A percentile compares a stretch with the other conserved stretches of the same genome.
Conservation (phyloP, 2,888 invertebrate species). For the Drosophila phalerata region DNA sequence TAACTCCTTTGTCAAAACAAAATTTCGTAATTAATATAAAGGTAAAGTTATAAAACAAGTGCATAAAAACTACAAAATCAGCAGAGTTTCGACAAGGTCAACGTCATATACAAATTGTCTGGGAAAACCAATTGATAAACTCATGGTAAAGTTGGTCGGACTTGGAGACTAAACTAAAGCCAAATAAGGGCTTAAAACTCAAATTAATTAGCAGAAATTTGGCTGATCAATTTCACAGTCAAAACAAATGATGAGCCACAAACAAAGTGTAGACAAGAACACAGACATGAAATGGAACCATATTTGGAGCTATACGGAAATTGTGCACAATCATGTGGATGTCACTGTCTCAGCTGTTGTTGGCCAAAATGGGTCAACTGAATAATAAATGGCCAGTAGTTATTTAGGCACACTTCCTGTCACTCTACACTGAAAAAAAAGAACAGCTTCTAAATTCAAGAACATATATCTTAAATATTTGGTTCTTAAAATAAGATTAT, state of each 20-base stretch:
- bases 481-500: no score
- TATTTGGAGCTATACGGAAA: slow-evolving; percentile 62
- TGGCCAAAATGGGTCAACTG: slow-evolving; percentile 19
- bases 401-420: slow-evolving; percentile 46
- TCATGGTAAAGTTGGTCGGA: no score
- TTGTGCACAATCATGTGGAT: slow-evolving; percentile 33
- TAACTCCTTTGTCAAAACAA: no score
- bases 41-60: no score
- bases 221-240: slow-evolving; percentile 25
- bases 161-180: not conserved
- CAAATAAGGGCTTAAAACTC: slow-evolving; percentile 46
- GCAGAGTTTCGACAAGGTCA: no score
- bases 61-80: no score
- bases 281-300: slow-evolving; percentile 33
- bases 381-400: slow-evolving; percentile 42
- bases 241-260: not conserved
- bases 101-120: no score
- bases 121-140: no score
- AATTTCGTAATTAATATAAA: no score
- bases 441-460: no score
- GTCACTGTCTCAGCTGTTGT: slow-evolving; percentile 24
- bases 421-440: no score
- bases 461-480: no score
- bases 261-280: slow-evolving; percentile 24
- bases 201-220: slow-evolving; percentile 59